These are phyloP conservation scores for Setophaga petechia DNA, from an alignment of 2,113 vertebrate genomes.

Conservation along the genomic window DNA sequence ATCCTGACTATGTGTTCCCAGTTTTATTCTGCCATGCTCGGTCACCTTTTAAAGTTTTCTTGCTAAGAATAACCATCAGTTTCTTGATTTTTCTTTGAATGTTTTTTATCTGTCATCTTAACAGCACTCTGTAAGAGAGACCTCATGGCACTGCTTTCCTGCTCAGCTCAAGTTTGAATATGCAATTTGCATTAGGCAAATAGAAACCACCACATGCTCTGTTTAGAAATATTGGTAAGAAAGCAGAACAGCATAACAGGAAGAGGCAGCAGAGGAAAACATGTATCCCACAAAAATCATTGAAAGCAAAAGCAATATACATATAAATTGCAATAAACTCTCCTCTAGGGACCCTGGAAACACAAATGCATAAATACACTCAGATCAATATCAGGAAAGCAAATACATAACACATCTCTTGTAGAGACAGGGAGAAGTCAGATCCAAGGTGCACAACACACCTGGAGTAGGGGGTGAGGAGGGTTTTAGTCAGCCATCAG, in stretches of 20 bases:
- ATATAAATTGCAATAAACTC: slow-evolving; percentile 14
- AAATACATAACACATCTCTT: not conserved
- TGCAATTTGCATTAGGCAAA: not conserved
- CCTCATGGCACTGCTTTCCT: not conserved
- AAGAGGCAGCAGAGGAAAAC: not conserved
- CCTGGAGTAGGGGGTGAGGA: not conserved
- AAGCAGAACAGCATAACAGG: not conserved
- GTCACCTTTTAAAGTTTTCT: not conserved
- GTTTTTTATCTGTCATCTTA: not conserved
- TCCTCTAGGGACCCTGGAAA: not conserved
- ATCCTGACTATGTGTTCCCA: not conserved
- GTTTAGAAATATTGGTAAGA: not conserved
- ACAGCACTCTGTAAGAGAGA: not conserved
- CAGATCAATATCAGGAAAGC: not conserved
- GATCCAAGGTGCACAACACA: not conserved
- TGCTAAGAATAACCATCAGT: not conserved
- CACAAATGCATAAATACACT: not conserved
- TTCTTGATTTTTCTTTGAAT: not conserved
- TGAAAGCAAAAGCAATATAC: slow-evolving; percentile 20
- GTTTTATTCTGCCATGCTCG: not conserved
- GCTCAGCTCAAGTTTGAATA: not conserved
- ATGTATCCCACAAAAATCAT: not conserved
- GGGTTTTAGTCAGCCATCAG: not conserved
- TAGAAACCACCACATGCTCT: not conserved
- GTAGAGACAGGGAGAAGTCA: not conserved